phyloP scores from a whole-genome alignment of 2,888 invertebrate species.

The Drosophila picticornis region DNA sequence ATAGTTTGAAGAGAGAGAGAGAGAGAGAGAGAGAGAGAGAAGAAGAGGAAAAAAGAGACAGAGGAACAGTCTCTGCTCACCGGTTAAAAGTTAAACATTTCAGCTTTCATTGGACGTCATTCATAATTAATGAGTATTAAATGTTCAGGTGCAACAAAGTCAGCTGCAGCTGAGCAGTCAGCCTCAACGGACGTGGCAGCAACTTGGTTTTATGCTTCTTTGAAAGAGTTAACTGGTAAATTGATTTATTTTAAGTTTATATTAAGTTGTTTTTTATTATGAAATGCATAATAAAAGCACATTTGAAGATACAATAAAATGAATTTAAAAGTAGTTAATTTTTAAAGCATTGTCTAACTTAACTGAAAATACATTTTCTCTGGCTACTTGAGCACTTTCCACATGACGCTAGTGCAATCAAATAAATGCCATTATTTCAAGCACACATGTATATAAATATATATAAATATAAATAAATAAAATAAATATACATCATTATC shows the following conservation, averaged over 20 bases:
- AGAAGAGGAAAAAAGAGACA: conserved; percentile 10
- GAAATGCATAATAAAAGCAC: too few species aligned
- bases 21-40: neutral
- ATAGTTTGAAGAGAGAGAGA: neutral
- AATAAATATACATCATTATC: neutral
- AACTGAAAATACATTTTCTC: neutral
- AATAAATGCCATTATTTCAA: neutral
- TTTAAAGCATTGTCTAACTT: neutral
- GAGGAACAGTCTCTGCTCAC: conserved; percentile 10
- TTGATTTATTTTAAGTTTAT: conserved; percentile 1
- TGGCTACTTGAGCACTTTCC: neutral
- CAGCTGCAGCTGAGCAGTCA: conserved; percentile 6
- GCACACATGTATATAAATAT: too few species aligned
- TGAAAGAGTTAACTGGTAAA: conserved; percentile 37
- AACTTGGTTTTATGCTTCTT: conserved; percentile 8
- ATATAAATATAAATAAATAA: neutral
- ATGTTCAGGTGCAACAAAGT: conserved; percentile 43
- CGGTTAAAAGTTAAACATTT: conserved; percentile 60
- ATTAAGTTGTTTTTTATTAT: neutral
- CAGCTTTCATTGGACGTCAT: conserved; percentile 50
- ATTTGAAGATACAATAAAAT: neutral
- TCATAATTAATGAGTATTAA: conserved; percentile 50
- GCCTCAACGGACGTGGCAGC: neutral
- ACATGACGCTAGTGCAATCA: neutral
- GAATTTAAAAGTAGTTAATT: neutral